phyloP scores from a whole-genome alignment of 2,888 invertebrate species.

The Amphipoea lucens region DNA sequence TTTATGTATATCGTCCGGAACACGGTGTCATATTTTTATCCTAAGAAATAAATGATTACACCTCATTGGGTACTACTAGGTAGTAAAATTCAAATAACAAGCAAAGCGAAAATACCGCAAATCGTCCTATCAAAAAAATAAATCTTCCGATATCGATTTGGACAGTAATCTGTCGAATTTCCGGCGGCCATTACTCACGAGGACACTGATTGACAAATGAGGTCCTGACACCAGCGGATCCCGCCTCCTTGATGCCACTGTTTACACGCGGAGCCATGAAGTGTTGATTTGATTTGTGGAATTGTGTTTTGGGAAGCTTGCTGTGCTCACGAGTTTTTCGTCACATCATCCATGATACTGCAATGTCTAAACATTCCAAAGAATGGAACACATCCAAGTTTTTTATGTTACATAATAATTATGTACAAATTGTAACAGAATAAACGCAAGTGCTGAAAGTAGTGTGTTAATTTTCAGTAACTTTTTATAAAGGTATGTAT shows the following conservation, averaged over 20 bases:
- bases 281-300: constrained; percentile 12
- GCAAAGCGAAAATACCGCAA: neutral
- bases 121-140: constrained; percentile 10
- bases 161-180: constrained; percentile 43
- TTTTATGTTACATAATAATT: neutral
- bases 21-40: neutral
- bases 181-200: constrained; percentile 56
- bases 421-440: neutral
- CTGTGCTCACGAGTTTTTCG: neutral
- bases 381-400: neutral
- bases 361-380: neutral
- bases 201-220: constrained; percentile 67
- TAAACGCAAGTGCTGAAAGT: too few relatives aligned
- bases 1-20: too few relatives aligned
- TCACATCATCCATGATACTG: neutral
- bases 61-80: neutral
- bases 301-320: neutral
- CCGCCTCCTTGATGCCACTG: constrained; percentile 35
- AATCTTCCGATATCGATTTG: constrained; percentile 29
- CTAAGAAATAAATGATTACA: neutral
- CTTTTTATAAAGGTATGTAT: too few relatives aligned
- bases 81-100: constrained; percentile 5
- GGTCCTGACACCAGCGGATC: constrained; percentile 25
- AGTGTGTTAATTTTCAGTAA: too few relatives aligned
- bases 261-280: constrained; percentile 38